Evolutionary conservation across 2,888 invertebrate genomes (phyloP).

Genomic region (Drosophila emarginata): DNA sequence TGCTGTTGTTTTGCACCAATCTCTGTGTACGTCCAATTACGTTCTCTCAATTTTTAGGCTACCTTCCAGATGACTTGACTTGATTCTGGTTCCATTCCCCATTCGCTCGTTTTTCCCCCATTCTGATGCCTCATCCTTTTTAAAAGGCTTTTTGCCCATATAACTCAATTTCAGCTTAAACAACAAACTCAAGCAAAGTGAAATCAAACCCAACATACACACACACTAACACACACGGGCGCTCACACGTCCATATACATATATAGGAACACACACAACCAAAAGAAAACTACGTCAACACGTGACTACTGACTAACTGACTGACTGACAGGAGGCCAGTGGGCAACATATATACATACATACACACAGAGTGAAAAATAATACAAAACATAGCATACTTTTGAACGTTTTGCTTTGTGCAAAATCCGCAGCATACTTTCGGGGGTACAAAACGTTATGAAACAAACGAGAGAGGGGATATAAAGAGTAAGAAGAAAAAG

Average conservation of each 20-base stretch:
- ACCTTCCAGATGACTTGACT: slow-evolving; percentile 39
- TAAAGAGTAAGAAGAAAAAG: neutral
- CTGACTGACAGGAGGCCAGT: slow-evolving; percentile 31
- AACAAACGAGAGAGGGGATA: neutral
- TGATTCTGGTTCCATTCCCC: neutral
- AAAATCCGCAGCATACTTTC: neutral
- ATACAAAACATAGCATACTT: slow-evolving; percentile 55
- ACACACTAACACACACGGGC: slow-evolving; percentile 11
- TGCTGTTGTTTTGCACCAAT: slow-evolving; percentile 18
- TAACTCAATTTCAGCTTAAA: slow-evolving; percentile 69
- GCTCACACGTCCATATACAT: slow-evolving; percentile 15
- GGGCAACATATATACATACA: slow-evolving; percentile 25
- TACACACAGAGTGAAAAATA: slow-evolving; percentile 1
- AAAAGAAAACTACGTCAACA: slow-evolving; percentile 47
- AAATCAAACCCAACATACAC: slow-evolving; percentile 33
- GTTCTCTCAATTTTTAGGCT: slow-evolving; percentile 28
- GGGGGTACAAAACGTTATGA: neutral
- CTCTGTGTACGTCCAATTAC: slow-evolving; percentile 45
- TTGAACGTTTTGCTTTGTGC: slow-evolving; percentile 53
- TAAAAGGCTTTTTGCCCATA: slow-evolving; percentile 32
- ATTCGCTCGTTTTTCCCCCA: neutral
- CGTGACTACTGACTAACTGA: slow-evolving; percentile 37
- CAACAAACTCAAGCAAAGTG: slow-evolving; percentile 54
- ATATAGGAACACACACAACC: slow-evolving; percentile 20
- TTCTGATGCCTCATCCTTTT: neutral